Evolutionary conservation across 1,140 invertebrate genomes (phyloP), one percentile per base, ranked within the genome.

Genomic region (Lepidurus apus): DNA sequence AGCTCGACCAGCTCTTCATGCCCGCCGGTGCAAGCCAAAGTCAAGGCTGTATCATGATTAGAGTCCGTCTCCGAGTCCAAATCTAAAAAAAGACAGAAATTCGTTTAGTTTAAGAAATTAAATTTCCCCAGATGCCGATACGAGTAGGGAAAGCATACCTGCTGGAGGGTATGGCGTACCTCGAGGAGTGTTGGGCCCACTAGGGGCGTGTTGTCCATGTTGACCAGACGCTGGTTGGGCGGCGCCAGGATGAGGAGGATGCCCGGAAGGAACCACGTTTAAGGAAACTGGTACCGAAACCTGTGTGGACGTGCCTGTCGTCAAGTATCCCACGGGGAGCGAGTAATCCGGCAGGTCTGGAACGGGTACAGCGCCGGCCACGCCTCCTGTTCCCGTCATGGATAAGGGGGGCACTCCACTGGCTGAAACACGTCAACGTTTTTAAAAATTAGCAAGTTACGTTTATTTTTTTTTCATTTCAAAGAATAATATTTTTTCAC

Each of bases 11-110:
- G 88, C 83, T 99, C 96, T 83, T 96, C 93, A 84, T 99, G 96
- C 0, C 97, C 98, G 78, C 96, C 97, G 80, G 96, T 95, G 87
- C 97, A 98, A 13, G 97, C 98, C 76, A 99, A 87, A 7, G 97
- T 99, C 42, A 99, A 87, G 44, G 98, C 96, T 34, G 98, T 99
- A 85, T 99, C 98, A 86, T 98, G 96, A 87, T 98, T 99, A 78
- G 93, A 96, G 84, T 99, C 97, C 0, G 97, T 99, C 86, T 97
- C 95, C 11, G 94, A 95, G 87, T 99, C 95, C 74, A 98, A 92
- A 84, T 98, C 95, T 86, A 73, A 75, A 75, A 42, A 21, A 17
- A 74, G 42, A 74, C 13, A 42, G 1, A 1, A 13, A 42, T 42
- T 6, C 74, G 74, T 3, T 26, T 74, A 74, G 21, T 10, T 5